Evolutionary conservation across 2,797 vertebrate species (phyloP).

Genomic region (Poecilia velifera): DNA sequence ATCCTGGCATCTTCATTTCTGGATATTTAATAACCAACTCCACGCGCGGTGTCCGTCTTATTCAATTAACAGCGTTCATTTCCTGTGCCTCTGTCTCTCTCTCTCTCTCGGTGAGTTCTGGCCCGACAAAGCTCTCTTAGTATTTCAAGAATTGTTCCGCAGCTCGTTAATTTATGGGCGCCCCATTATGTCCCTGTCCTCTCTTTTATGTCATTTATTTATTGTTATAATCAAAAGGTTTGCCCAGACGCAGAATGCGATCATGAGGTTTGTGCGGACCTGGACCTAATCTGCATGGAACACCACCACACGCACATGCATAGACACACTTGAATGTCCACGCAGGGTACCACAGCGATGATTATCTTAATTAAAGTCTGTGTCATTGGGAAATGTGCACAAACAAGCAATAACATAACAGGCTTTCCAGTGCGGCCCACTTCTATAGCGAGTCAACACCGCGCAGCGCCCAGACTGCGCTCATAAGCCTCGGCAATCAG

Average conservation of each 20-base stretch:
- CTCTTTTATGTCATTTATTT: conserved; percentile 71
- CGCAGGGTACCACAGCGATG: conserved; percentile 62
- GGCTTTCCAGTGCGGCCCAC: conserved; percentile 46
- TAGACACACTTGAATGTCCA: conserved; percentile 38
- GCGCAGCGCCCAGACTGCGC: conserved; percentile 24
- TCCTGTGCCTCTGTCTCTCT: conserved; percentile 29
- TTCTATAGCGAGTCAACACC: conserved; percentile 27
- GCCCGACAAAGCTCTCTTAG: conserved; percentile 51
- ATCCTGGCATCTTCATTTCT: conserved; percentile 23
- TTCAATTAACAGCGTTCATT: conserved; percentile 67
- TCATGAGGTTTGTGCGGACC: conserved; percentile 39
- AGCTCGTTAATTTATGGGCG: conserved; percentile 39
- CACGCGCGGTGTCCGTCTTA: conserved; percentile 41
- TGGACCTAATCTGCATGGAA: conserved; percentile 56
- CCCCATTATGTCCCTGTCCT: conserved; percentile 32
- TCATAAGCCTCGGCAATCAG: conserved; percentile 62
- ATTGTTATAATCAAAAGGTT: conserved; percentile 71
- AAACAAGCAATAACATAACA: conserved; percentile 74
- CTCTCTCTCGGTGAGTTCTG: conserved; percentile 32
- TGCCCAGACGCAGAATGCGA: conserved; percentile 63
- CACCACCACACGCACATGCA: conserved; percentile 1
- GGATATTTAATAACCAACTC: conserved; percentile 56
- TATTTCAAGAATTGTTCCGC: conserved; percentile 56
- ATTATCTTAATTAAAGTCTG: conserved; percentile 81
- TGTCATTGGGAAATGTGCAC: conserved; percentile 75